A percentile compares a stretch with the other conserved stretches of the same genome.
phyloP scores from a whole-genome alignment of 2,113 vertebrate genomes.

The Pterocles orientalis region DNA sequence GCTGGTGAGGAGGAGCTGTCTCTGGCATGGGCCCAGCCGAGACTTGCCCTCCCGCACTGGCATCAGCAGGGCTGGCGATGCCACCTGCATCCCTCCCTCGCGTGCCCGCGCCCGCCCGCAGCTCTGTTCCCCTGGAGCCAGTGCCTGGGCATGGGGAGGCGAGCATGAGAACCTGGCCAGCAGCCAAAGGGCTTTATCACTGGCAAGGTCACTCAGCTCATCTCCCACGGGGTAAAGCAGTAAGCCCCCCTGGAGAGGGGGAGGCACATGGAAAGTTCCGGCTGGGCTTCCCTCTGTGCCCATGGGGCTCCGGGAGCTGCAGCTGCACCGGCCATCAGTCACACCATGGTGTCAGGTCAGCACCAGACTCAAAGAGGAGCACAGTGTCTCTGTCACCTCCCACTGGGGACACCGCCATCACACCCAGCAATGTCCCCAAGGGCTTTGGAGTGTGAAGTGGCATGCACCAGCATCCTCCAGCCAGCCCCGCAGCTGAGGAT shows the following conservation, averaged over 20 bases:
- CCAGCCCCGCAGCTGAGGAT: accelerated
- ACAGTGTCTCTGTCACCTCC: not conserved
- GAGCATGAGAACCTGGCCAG: constrained; percentile 15
- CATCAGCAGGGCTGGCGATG: not conserved
- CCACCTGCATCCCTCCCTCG: constrained; percentile 14
- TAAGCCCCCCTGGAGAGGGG: accelerated
- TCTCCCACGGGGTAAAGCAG: not conserved
- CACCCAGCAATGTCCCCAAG: not conserved
- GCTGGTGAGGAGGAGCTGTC: not conserved
- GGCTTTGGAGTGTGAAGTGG: not conserved
- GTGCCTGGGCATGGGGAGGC: not conserved
- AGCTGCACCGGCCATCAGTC: accelerated
- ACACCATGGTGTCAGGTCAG: not conserved
- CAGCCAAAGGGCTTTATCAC: constrained; percentile 20
- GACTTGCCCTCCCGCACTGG: not conserved
- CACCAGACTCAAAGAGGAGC: not conserved
- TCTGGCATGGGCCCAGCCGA: not conserved
- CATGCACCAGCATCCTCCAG: not conserved
- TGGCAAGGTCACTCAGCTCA: not conserved
- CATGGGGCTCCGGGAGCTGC: not conserved
- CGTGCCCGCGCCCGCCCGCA: accelerated
- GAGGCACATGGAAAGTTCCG: not conserved
- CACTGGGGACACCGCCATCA: accelerated
- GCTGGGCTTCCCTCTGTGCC: not conserved
- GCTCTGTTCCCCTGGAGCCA: not conserved